Percentiles rank a stretch among this genome's conserved stretches.
These are phyloP conservation scores for Anoplolepis gracilipes DNA, from an alignment of 1,140 invertebrate genomes.

Conservation along the genomic window DNA sequence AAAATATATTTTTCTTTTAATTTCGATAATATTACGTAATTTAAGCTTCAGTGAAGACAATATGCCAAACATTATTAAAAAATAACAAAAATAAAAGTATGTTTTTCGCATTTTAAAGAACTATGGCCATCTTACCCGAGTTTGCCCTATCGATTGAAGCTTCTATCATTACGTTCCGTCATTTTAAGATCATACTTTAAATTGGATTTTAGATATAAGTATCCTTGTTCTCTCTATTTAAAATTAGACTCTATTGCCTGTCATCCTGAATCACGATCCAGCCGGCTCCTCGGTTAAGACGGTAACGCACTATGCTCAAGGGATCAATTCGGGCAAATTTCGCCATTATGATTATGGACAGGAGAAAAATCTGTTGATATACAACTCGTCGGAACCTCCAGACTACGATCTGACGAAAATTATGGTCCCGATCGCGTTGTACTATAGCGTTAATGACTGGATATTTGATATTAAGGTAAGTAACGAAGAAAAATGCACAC, in stretches of 20 bases:
- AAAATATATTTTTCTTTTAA: too few species aligned
- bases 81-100: too few species aligned
- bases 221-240: slow-evolving; percentile 3
- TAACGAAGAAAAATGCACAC: slow-evolving; percentile 47
- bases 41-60: too few species aligned
- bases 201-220: not conserved
- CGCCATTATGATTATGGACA: slow-evolving; percentile 90
- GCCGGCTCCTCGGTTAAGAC: slow-evolving; percentile 92
- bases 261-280: slow-evolving; percentile 91
- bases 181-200: slow-evolving; percentile 75
- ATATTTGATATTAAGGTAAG: slow-evolving; percentile 87
- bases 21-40: too few species aligned
- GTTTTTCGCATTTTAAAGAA: too few species aligned
- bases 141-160: too few species aligned
- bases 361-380: slow-evolving; percentile 86
- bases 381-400: slow-evolving; percentile 88
- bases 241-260: slow-evolving; percentile 89
- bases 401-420: slow-evolving; percentile 89
- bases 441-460: slow-evolving; percentile 91
- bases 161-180: not conserved
- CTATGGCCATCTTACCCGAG: too few species aligned
- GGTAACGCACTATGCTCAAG: slow-evolving; percentile 90
- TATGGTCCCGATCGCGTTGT: slow-evolving; percentile 89
- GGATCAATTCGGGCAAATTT: slow-evolving; percentile 87
- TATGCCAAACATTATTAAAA: too few species aligned